Evolutionary conservation across 2,797 vertebrate species (phyloP).

Genomic region (Choloepus didactylus): DNA sequence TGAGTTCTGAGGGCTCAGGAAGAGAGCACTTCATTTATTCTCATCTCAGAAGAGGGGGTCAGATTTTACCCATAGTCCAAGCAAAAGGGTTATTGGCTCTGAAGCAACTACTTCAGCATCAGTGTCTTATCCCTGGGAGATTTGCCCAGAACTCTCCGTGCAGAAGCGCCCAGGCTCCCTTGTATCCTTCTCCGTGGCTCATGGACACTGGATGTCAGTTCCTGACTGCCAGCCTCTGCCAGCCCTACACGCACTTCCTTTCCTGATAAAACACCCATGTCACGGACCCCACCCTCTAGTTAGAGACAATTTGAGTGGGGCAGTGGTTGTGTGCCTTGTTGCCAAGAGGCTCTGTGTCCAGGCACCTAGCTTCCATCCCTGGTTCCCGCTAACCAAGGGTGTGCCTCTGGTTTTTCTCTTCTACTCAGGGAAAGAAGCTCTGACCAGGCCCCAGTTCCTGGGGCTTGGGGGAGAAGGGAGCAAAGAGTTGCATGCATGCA

Average conservation of each 20-base stretch:
- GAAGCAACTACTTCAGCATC: not conserved
- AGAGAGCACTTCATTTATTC: not conserved
- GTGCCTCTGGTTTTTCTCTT: not conserved
- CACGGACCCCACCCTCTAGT: not conserved
- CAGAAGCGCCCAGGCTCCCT: not conserved
- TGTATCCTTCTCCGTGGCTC: not conserved
- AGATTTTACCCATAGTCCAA: not conserved
- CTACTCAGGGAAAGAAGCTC: not conserved
- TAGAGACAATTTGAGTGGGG: not conserved
- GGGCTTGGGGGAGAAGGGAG: not conserved
- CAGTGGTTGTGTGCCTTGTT: not conserved
- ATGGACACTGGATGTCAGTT: not conserved
- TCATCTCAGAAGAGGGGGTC: not conserved
- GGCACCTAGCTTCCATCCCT: not conserved
- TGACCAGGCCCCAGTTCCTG: not conserved
- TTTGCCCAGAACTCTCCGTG: not conserved
- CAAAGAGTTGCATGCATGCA: fast-evolving
- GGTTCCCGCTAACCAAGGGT: not conserved
- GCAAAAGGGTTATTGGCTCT: not conserved
- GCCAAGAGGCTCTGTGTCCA: not conserved
- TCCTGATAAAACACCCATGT: not conserved
- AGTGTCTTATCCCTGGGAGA: not conserved
- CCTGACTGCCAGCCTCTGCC: no score
- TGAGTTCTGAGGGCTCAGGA: not conserved
- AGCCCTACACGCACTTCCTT: not conserved